Evolutionary conservation across 2,888 invertebrate species (phyloP).

Genomic region (Archaeoteleia sp.): DNA sequence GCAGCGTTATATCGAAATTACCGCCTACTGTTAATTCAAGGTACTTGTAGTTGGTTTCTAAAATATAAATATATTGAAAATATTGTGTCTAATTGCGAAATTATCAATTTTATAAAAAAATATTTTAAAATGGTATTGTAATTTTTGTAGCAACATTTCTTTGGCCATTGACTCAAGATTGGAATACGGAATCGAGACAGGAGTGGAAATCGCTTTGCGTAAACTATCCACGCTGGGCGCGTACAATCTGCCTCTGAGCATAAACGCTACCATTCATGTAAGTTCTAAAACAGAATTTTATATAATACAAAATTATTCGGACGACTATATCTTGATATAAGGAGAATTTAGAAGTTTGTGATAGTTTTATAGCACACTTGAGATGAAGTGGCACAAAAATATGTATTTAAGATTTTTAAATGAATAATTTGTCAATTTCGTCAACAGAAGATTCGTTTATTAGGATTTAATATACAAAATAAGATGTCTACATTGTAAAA

Average conservation of each 20-base stretch:
- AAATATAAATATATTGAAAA: background rate
- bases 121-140: too few relatives aligned
- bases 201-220: conserved; percentile 85
- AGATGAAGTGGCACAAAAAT: too few relatives aligned
- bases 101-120: conserved; percentile 7
- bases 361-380: too few relatives aligned
- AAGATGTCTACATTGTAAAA: too few relatives aligned
- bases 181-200: conserved; percentile 86
- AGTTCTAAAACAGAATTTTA: conserved; percentile 52
- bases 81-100: conserved; percentile 10
- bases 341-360: too few relatives aligned
- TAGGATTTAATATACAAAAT: too few relatives aligned
- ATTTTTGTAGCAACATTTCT: conserved; percentile 76
- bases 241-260: conserved; percentile 78
- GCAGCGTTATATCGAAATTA: conserved; percentile 71
- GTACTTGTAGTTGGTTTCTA: conserved; percentile 52
- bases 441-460: too few relatives aligned
- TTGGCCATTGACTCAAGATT: conserved; percentile 86
- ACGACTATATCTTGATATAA: too few relatives aligned
- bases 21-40: conserved; percentile 66
- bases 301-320: background rate
- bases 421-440: too few relatives aligned
- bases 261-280: conserved; percentile 75
- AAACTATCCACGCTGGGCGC: conserved; percentile 82
- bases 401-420: too few relatives aligned